Percentiles rank a stretch among this genome's conserved stretches.
These are phyloP conservation scores for Cheilosia grossa DNA, from an alignment of 2,888 invertebrate species.

Conservation along the genomic window DNA sequence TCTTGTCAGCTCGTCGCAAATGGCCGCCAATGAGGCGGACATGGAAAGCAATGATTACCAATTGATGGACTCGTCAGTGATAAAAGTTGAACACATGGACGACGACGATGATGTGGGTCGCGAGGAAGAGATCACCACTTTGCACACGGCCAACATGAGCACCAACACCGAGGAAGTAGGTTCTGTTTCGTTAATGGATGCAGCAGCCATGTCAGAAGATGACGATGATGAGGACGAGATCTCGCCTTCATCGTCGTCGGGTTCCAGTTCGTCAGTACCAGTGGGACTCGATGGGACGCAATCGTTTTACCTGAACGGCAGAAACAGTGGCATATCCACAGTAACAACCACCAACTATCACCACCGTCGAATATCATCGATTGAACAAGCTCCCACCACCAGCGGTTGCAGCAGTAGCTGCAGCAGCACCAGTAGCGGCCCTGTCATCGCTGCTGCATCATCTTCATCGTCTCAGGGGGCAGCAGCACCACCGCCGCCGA, in stretches of 20 bases:
- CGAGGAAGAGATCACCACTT: constrained; percentile 66
- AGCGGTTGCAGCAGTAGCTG: constrained; percentile 69
- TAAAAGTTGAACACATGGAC: constrained; percentile 67
- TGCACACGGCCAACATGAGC: constrained; percentile 23
- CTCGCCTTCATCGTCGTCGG: constrained; percentile 60
- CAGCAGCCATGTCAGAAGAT: constrained; percentile 73
- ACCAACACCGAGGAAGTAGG: constrained; percentile 76
- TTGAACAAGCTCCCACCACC: constrained; percentile 69
- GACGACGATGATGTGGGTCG: constrained; percentile 66
- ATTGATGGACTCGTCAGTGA: constrained; percentile 61
- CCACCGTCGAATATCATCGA: constrained; percentile 73
- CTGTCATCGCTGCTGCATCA: constrained; percentile 45
- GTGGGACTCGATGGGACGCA: constrained; percentile 29
- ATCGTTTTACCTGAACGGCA: constrained; percentile 36
- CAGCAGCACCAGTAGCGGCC: constrained; percentile 64
- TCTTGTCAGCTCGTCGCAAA: constrained; percentile 24
- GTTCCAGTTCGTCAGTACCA: constrained; percentile 56
- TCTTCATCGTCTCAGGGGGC: constrained; percentile 26
- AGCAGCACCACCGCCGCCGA: constrained; percentile 75
- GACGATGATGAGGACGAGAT: constrained; percentile 71
- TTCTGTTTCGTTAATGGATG: constrained; percentile 46
- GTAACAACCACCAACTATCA: constrained; percentile 42
- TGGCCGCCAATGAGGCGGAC: constrained; percentile 11
- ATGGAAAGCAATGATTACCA: constrained; percentile 37
- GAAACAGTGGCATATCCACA: constrained; percentile 44